A percentile compares a stretch with the other conserved stretches of the same genome.
These are phyloP conservation scores for Porites lobata DNA, from an alignment of 92 coral and sea anemone genomes.

Conservation along the genomic window DNA sequence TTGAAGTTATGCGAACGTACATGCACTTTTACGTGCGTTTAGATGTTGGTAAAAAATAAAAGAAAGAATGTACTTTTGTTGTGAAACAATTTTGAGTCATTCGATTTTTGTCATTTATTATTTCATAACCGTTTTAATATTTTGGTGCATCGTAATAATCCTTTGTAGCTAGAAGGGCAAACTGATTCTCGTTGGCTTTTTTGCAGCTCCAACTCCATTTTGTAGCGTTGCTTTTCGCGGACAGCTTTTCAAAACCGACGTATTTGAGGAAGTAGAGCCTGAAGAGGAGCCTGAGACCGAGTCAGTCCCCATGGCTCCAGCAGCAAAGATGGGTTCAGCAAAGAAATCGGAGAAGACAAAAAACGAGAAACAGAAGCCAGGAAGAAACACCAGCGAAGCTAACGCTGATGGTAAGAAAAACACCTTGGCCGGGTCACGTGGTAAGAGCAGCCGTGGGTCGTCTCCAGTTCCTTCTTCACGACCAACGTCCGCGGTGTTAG, in stretches of 20 bases:
- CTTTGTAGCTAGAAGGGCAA: neutral
- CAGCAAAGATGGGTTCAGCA: slow-evolving; percentile 27
- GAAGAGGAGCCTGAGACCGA: slow-evolving; percentile 16
- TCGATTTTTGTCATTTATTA: too few relatives aligned
- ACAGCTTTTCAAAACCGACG: slow-evolving; percentile 70
- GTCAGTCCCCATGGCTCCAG: neutral
- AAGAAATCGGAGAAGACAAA: slow-evolving; percentile 13
- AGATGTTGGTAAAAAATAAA: too few relatives aligned
- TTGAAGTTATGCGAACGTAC: too few relatives aligned
- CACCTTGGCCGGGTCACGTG: slow-evolving; percentile 21
- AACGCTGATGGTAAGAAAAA: slow-evolving; percentile 5
- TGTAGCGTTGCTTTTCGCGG: slow-evolving; percentile 84
- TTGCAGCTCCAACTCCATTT: slow-evolving; percentile 75
- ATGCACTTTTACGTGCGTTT: too few relatives aligned
- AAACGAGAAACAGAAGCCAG: neutral
- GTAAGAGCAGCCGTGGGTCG: slow-evolving; percentile 19
- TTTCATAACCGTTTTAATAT: too few relatives aligned
- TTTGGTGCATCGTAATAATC: too few relatives aligned
- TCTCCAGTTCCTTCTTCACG: slow-evolving; percentile 26
- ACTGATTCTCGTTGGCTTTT: neutral
- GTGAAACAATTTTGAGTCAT: too few relatives aligned
- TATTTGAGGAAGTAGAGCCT: slow-evolving; percentile 48
- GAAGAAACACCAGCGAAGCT: slow-evolving; percentile 26
- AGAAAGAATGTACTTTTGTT: too few relatives aligned
- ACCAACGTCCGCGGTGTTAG: slow-evolving; percentile 23